Base-by-base conservation (phyloP, 2,113 vertebrate species). In the Halcyon malimbica region DNA sequence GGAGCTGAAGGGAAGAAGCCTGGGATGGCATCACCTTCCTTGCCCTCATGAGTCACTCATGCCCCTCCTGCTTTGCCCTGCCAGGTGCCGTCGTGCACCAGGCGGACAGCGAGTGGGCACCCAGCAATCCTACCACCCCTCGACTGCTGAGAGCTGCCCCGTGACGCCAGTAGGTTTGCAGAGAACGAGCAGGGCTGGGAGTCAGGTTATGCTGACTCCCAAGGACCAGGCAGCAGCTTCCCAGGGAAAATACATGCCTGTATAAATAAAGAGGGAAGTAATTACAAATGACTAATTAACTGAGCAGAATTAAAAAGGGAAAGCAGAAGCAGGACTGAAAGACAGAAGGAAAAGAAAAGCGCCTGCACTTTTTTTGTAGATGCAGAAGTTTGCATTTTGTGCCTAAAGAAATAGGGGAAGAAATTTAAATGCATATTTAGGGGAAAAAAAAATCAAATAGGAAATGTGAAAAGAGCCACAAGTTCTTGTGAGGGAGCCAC, bases 21-120 rank as follows among this genome's bases (percentile, higher is more conserved):
- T 46, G 33, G 1, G 1, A 20, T 0, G 4, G 41, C 26, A 21
- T 78, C 39, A 16, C 7, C 16, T 63, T 78, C 53, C 39, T 48
- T 1, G 0, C 69, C 37, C 31, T 71, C 5, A 1, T 1, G 1
- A 67, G 13, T 31, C 0, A 0, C 33, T 74, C 4, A 0, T 33
- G 15, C 15, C 51, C 2, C 9, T 90, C 51, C 35, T 48, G 42
- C 56, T 75, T 67, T 70, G 41, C 39, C 31, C 26, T 37, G 16
- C 48, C n/a, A 75, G 74, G 13, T 13, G 31, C 70, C 59, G 29
- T 5, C 41, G 37, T 44, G 31, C 33, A 10, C 17, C 8, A 24
- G 74, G n/a, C 5, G 7, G 59, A 16, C 28, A 18, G n/a, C 5
- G 16, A 69, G 41, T 3, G 53, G 53, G 25, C 8, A 7, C 50